These are phyloP conservation scores for Micrasema minimum DNA, from an alignment of 1,140 invertebrate species.

Conservation along the genomic window DNA sequence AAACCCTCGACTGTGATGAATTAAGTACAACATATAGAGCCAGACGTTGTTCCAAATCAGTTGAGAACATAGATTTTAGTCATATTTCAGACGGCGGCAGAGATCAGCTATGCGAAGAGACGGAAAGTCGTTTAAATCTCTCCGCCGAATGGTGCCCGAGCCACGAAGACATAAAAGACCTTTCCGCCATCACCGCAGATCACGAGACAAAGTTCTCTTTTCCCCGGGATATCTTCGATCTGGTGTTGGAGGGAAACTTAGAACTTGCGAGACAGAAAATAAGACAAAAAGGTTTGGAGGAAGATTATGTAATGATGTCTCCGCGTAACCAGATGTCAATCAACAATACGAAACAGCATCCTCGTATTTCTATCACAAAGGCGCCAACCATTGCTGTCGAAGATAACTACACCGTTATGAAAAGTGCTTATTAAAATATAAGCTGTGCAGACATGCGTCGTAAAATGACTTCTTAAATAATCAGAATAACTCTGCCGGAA, in stretches of 20 bases:
- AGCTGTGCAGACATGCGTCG: not conserved
- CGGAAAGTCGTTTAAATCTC: slow-evolving; percentile 32
- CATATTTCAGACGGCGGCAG: slow-evolving; percentile 17
- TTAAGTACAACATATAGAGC: not conserved
- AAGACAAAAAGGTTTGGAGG: slow-evolving; percentile 45
- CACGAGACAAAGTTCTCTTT: slow-evolving; percentile 42
- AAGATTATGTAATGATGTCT: slow-evolving; percentile 48
- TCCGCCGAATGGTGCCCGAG: slow-evolving; percentile 41
- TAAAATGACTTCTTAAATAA: too few species aligned
- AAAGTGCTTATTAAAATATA: slow-evolving; percentile 18
- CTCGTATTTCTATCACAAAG: not conserved
- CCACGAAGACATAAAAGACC: slow-evolving; percentile 47
- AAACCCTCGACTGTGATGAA: slow-evolving; percentile 41
- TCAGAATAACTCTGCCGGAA: too few species aligned
- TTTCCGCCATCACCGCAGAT: slow-evolving; percentile 44
- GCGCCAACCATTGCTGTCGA: slow-evolving; percentile 22
- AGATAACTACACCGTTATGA: slow-evolving; percentile 49
- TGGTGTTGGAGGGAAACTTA: slow-evolving; percentile 39
- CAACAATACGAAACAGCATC: not conserved
- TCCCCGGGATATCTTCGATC: slow-evolving; percentile 45
- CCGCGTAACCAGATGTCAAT: slow-evolving; percentile 24
- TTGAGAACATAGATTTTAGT: slow-evolving; percentile 41
- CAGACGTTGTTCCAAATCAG: slow-evolving; percentile 49
- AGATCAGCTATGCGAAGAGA: slow-evolving; percentile 20
- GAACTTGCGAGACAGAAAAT: slow-evolving; percentile 35